phyloP scores from a whole-genome alignment of 2,888 invertebrate genomes.

The Emmelina monodactyla region DNA sequence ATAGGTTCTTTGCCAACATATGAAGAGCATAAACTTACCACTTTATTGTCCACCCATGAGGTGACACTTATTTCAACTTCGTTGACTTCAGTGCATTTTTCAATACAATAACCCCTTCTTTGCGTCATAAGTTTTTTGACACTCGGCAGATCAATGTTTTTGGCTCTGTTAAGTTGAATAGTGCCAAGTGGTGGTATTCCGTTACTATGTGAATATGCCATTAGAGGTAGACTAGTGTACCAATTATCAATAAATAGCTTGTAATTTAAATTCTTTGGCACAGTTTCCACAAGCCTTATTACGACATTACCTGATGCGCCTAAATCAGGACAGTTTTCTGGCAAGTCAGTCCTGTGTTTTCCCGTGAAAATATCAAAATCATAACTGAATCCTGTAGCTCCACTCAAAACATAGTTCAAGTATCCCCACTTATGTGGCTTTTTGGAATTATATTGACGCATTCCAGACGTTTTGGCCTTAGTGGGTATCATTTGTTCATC shows the following conservation, averaged over 20 bases:
- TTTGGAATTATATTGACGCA: conserved; percentile 20
- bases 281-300: conserved; percentile 12
- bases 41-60: conserved; percentile 18
- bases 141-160: conserved; percentile 4
- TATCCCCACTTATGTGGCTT: conserved; percentile 22
- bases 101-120: conserved; percentile 11
- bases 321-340: conserved; percentile 18
- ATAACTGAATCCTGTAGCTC: conserved; percentile 18
- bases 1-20: conserved; percentile 19
- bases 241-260: conserved; percentile 17
- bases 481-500: conserved; percentile 29
- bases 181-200: conserved; percentile 12
- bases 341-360: conserved; percentile 16
- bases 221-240: conserved; percentile 16
- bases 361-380: conserved; percentile 20
- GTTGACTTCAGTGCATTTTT: conserved; percentile 10
- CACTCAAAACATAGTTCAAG: conserved; percentile 18
- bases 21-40: conserved; percentile 17
- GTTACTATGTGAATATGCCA: conserved; percentile 12
- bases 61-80: conserved; percentile 13
- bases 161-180: conserved; percentile 11
- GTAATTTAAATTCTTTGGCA: conserved; percentile 14
- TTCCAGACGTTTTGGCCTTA: conserved; percentile 14
- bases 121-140: conserved; percentile 8
- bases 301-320: conserved; percentile 15